Percentiles rank a stretch among this genome's conserved stretches.
Conservation (phyloP, 2,888 invertebrate genomes). For the Glyphotaelius pellucidus region DNA sequence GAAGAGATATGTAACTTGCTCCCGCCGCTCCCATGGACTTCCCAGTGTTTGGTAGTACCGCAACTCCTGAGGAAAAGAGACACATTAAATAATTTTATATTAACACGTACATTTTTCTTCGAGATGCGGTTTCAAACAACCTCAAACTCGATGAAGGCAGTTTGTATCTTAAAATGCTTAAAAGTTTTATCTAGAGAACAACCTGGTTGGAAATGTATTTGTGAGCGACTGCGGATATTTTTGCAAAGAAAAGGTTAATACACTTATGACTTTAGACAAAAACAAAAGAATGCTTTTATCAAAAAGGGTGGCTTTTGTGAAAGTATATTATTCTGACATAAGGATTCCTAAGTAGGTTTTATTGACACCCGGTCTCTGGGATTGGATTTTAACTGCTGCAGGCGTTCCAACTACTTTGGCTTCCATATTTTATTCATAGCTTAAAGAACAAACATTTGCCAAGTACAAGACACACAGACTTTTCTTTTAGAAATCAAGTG, state of each 20-base stretch:
- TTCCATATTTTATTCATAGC: not conserved
- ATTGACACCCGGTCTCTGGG: not conserved
- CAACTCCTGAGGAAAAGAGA: slow-evolving; percentile 60
- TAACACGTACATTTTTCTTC: not conserved
- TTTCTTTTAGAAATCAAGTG: not conserved
- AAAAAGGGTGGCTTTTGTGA: not conserved
- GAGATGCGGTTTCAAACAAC: not conserved
- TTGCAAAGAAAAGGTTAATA: not conserved
- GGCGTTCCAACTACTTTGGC: not conserved
- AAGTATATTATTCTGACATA: not conserved
- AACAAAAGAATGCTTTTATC: not conserved
- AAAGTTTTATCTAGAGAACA: not conserved
- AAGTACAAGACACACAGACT: not conserved
- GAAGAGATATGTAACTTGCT: slow-evolving; percentile 65
- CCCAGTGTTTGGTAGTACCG: slow-evolving; percentile 65
- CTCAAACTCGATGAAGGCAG: not conserved
- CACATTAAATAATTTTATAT: not conserved
- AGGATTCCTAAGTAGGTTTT: not conserved
- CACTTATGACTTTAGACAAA: not conserved
- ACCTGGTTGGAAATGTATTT: not conserved
- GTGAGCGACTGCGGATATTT: not conserved
- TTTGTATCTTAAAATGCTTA: not conserved
- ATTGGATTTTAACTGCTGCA: not conserved
- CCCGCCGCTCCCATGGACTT: slow-evolving; percentile 63
- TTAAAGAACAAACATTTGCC: not conserved